These are phyloP conservation scores for Glaucidium brasilianum DNA, from an alignment of 2,113 vertebrate genomes.

Conservation along the genomic window DNA sequence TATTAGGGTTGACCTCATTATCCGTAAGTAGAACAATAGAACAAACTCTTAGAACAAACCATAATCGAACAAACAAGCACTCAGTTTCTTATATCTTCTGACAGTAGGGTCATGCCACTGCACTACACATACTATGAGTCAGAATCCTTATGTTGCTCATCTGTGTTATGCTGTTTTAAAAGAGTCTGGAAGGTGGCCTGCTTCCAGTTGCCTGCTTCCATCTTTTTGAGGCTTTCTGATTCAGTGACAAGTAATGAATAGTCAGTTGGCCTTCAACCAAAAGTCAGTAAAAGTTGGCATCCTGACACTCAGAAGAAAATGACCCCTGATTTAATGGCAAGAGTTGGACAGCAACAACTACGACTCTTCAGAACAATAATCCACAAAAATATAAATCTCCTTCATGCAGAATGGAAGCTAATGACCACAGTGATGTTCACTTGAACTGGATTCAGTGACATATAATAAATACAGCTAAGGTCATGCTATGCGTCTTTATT, in stretches of 20 bases:
- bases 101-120: not conserved
- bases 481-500: not conserved
- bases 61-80: not conserved
- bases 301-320: not conserved
- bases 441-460: not conserved
- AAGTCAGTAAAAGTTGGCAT: not conserved
- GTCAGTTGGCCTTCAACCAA: not conserved
- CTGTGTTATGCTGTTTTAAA: not conserved
- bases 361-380: not conserved
- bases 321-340: not conserved
- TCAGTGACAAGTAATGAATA: not conserved
- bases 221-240: not conserved
- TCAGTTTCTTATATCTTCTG: not conserved
- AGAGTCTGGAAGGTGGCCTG: not conserved
- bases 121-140: not conserved
- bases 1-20: not conserved
- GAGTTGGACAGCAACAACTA: not conserved
- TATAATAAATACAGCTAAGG: not conserved
- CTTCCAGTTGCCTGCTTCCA: not conserved
- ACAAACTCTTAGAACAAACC: too few relatives aligned
- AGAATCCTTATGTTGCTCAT: not conserved
- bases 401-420: not conserved
- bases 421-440: not conserved
- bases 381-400: not conserved
- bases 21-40: not conserved